Percentiles rank a stretch among this genome's conserved stretches.
Evolutionary conservation across 1,140 invertebrate genomes (phyloP).

Genomic region (Pomacea maculata): DNA sequence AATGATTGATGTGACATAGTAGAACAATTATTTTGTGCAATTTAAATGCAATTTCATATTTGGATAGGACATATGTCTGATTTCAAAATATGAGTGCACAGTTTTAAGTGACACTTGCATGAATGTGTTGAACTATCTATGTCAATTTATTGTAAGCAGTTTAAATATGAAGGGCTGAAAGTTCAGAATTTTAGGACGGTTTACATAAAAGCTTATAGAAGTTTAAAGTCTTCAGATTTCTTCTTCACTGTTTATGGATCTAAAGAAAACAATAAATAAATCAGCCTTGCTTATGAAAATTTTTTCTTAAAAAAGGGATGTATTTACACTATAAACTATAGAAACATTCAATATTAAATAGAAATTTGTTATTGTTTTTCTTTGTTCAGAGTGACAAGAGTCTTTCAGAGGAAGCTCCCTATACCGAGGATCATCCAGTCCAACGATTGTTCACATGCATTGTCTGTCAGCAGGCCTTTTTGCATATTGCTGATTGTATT

Average conservation of each 20-base stretch:
- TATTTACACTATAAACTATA: not conserved
- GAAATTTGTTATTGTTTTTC: not conserved
- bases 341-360: too few species aligned
- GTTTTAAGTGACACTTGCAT: not conserved
- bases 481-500: slow-evolving; percentile 2
- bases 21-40: not conserved
- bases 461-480: slow-evolving; percentile 8
- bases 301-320: not conserved
- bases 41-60: not conserved
- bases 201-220: too few species aligned
- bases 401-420: not conserved
- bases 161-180: too few species aligned
- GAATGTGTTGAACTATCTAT: not conserved
- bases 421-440: slow-evolving; percentile 1
- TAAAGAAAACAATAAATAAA: too few species aligned
- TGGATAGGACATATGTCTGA: not conserved
- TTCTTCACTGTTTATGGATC: too few species aligned
- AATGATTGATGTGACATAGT: not conserved
- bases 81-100: not conserved
- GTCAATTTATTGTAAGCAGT: not conserved
- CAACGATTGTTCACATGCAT: slow-evolving; percentile 6
- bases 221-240: too few species aligned
- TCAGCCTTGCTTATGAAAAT: too few species aligned
- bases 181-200: too few species aligned
- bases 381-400: not conserved